phyloP scores from a whole-genome alignment of 2,797 vertebrate species.

The Buphagus erythrorhynchus region DNA sequence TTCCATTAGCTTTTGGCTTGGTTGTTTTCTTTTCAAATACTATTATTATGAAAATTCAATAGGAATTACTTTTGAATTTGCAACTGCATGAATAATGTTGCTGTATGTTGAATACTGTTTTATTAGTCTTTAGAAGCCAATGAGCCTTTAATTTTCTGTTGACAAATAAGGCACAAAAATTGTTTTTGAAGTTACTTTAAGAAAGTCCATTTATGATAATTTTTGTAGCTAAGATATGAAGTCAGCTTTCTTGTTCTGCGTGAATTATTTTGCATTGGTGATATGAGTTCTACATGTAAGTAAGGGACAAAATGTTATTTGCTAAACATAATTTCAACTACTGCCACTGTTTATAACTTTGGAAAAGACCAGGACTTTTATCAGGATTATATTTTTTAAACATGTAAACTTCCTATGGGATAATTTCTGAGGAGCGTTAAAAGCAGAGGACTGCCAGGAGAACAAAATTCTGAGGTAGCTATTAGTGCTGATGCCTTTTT shows the following conservation, averaged over 20 bases:
- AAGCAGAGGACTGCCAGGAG: background rate
- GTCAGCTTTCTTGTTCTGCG: background rate
- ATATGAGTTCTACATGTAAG: background rate
- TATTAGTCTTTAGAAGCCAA: background rate
- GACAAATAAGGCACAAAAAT: background rate
- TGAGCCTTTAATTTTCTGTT: background rate
- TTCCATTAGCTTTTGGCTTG: background rate
- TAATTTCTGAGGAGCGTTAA: background rate
- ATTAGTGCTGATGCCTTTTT: background rate
- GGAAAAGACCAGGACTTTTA: background rate
- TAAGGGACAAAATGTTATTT: background rate
- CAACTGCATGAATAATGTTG: background rate
- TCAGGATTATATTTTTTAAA: background rate
- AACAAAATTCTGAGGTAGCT: fast-evolving
- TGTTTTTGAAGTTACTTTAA: background rate
- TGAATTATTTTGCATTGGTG: background rate
- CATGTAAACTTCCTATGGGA: background rate
- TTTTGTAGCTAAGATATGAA: background rate
- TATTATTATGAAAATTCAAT: background rate
- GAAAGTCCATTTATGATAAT: background rate
- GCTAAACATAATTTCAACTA: background rate
- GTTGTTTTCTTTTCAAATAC: background rate
- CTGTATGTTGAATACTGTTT: background rate
- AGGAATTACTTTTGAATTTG: slow-evolving; percentile 11
- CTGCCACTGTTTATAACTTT: background rate